A percentile compares a stretch with the other conserved stretches of the same genome.
These are phyloP conservation scores for Echinarachnius parma DNA, from an alignment of 53 echinoderm and acorn worm genomes.

Conservation along the genomic window DNA sequence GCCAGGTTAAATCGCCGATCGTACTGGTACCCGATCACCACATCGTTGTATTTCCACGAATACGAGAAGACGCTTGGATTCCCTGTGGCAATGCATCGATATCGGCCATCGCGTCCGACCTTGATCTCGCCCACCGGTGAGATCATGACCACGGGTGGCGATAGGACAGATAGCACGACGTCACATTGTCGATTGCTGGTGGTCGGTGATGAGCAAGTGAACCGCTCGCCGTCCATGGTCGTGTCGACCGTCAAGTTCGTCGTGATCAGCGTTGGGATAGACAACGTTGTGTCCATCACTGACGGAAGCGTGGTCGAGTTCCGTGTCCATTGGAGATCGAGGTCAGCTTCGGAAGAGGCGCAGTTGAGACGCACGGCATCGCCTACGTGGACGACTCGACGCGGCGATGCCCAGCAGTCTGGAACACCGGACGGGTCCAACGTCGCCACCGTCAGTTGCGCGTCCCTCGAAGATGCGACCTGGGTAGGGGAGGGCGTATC, in stretches of 20 bases:
- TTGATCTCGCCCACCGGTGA: conserved; percentile 23
- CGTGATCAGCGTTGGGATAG: conserved; percentile 22
- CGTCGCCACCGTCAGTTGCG: conserved; percentile 21
- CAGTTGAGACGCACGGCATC: conserved; percentile 10
- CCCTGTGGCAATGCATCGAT: conserved; percentile 20
- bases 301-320: neutral
- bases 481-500: conserved; percentile 9
- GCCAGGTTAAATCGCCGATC: conserved; percentile 35
- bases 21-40: conserved; percentile 10
- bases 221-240: conserved; percentile 8
- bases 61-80: conserved; percentile 29
- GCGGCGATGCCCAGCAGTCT: conserved; percentile 26
- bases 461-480: conserved; percentile 13
- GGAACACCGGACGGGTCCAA: conserved; percentile 18
- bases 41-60: conserved; percentile 24
- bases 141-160: conserved; percentile 21
- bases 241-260: conserved; percentile 9
- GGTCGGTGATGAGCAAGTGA: conserved; percentile 1
- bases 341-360: neutral
- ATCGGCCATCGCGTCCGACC: conserved; percentile 19
- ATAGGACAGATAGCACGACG: conserved; percentile 8
- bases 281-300: neutral
- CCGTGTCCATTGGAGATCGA: neutral
- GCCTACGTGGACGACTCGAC: conserved; percentile 21
- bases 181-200: conserved; percentile 2